These are phyloP conservation scores for Poicephalus meyeri DNA, from an alignment of 2,113 vertebrate genomes.

Conservation along the genomic window DNA sequence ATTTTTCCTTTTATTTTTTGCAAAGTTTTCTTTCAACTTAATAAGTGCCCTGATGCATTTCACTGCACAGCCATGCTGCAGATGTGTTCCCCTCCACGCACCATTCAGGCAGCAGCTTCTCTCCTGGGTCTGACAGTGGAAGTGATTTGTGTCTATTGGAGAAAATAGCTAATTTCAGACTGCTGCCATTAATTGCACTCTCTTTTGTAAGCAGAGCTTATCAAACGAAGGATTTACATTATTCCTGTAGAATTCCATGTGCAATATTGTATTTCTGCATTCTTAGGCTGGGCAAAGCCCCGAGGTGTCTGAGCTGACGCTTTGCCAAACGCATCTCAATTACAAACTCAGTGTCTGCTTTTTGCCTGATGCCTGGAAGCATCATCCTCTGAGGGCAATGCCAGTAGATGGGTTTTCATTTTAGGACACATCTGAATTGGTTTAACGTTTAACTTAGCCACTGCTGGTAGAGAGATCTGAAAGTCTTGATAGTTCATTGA, in stretches of 20 bases:
- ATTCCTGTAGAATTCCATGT: background rate
- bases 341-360: background rate
- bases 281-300: background rate
- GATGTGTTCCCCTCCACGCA: background rate
- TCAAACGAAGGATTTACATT: background rate
- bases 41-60: too few species aligned
- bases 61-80: too few species aligned
- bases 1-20: too few species aligned
- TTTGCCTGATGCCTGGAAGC: background rate
- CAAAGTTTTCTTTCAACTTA: too few species aligned
- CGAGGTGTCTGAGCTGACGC: background rate
- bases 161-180: background rate
- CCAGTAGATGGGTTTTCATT: background rate
- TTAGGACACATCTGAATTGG: background rate
- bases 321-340: background rate
- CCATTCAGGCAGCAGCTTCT: background rate
- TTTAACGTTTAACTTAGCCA: background rate
- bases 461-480: background rate
- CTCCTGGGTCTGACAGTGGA: too few species aligned
- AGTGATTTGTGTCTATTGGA: background rate
- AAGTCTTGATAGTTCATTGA: background rate
- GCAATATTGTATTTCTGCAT: background rate
- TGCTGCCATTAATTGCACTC: background rate
- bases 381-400: background rate
- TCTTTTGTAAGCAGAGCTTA: background rate